Percentiles rank a stretch among this genome's conserved stretches.
Evolutionary conservation across 1,140 invertebrate species (phyloP).

Genomic region (Drosophila burlai): DNA sequence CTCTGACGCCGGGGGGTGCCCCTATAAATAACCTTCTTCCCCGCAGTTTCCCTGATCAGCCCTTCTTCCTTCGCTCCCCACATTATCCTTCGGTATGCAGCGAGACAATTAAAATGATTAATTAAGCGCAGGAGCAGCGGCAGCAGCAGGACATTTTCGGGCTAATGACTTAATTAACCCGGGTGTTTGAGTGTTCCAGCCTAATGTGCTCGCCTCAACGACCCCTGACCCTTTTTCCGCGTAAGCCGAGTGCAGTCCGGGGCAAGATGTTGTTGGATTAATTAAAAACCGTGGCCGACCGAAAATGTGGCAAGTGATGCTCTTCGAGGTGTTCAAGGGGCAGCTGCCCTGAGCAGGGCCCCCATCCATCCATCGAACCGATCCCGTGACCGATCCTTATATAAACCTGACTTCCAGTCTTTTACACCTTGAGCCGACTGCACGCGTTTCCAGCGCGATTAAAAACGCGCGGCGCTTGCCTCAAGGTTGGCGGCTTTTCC

Average conservation of each 20-base stretch:
- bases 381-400: conserved; percentile 51
- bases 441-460: conserved; percentile 56
- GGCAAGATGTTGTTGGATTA: conserved; percentile 73
- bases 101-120: conserved; percentile 79
- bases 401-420: conserved; percentile 62
- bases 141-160: conserved; percentile 71
- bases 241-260: conserved; percentile 44
- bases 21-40: conserved; percentile 69
- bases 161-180: conserved; percentile 79
- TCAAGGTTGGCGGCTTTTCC: conserved; percentile 62
- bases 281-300: conserved; percentile 71
- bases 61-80: conserved; percentile 14
- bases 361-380: conserved; percentile 8
- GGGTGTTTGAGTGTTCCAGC: conserved; percentile 62
- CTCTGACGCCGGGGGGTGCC: conserved; percentile 11
- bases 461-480: conserved; percentile 37
- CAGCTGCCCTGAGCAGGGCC: conserved; percentile 50
- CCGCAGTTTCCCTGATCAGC: conserved; percentile 46
- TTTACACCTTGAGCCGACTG: conserved; percentile 62
- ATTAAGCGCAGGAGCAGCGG: conserved; percentile 66
- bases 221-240: conserved; percentile 79
- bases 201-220: conserved; percentile 77
- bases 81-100: conserved; percentile 37
- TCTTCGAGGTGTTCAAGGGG: conserved; percentile 35
- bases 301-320: conserved; percentile 70